Percentiles rank a stretch among this genome's conserved stretches.
phyloP scores from a whole-genome alignment of 2,888 invertebrate species.

The Cremastinae sp. region DNA sequence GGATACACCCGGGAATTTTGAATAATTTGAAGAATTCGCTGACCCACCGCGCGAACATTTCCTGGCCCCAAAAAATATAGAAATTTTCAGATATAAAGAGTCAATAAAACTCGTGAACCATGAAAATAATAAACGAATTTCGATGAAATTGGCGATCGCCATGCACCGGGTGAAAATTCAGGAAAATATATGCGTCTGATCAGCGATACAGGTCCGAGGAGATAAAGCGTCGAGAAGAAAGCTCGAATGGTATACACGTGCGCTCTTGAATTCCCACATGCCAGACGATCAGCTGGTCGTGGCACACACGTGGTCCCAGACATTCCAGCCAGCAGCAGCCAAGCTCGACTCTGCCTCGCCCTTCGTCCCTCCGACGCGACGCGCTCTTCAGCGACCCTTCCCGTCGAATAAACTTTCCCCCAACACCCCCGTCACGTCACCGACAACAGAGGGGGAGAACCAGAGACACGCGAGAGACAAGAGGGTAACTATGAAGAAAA shows the following conservation, averaged over 20 bases:
- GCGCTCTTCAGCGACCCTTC: slow-evolving; percentile 55
- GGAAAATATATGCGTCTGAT: too few relatives aligned
- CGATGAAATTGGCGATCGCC: too few relatives aligned
- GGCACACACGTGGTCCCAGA: slow-evolving; percentile 63
- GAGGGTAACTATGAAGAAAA: slow-evolving; percentile 45
- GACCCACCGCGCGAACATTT: too few relatives aligned
- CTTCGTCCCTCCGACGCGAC: slow-evolving; percentile 46
- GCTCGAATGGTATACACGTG: slow-evolving; percentile 44
- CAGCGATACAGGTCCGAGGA: background rate
- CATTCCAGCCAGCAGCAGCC: slow-evolving; percentile 48
- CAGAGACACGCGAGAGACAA: slow-evolving; percentile 49
- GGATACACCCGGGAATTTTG: too few relatives aligned
- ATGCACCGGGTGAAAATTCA: too few relatives aligned
- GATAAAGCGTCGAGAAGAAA: slow-evolving; percentile 28
- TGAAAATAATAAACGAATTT: too few relatives aligned
- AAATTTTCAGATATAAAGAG: too few relatives aligned
- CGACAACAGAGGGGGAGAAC: slow-evolving; percentile 53
- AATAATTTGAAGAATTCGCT: too few relatives aligned
- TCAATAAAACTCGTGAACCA: too few relatives aligned
- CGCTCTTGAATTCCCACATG: slow-evolving; percentile 55
- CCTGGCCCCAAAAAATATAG: too few relatives aligned
- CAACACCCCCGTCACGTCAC: slow-evolving; percentile 38
- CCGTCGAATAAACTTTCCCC: slow-evolving; percentile 48
- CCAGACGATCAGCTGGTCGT: slow-evolving; percentile 65
- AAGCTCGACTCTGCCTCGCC: slow-evolving; percentile 4